phyloP scores from a whole-genome alignment of 2,888 invertebrate species.

The Scotopteryx bipunctaria region DNA sequence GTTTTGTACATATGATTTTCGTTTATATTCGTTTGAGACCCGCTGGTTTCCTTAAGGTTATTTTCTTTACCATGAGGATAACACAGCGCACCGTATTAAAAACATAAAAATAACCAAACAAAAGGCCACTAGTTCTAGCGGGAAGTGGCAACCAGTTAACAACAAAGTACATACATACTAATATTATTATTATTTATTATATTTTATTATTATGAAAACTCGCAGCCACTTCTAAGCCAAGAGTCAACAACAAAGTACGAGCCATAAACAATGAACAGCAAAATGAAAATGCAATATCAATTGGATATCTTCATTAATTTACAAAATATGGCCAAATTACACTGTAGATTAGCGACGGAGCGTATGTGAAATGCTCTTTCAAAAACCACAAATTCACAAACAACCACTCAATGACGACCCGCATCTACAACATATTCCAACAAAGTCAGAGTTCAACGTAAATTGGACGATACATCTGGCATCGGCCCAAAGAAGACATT shows the following conservation, averaged over 20 bases:
- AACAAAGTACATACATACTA: no score
- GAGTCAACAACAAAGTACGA: not conserved
- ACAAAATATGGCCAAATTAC: slow-evolving; percentile 41
- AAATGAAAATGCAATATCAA: not conserved
- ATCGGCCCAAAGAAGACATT: slow-evolving; percentile 45
- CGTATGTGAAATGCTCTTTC: slow-evolving; percentile 34
- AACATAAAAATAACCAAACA: no score
- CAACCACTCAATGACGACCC: slow-evolving; percentile 18
- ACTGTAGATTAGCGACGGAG: slow-evolving; percentile 35
- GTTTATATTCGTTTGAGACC: no score
- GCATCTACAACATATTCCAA: slow-evolving; percentile 1
- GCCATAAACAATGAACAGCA: not conserved
- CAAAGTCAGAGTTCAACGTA: slow-evolving; percentile 34
- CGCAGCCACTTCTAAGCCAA: no score
- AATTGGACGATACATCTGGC: slow-evolving; percentile 49
- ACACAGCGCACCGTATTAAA: no score
- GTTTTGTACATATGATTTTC: no score
- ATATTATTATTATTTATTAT: no score
- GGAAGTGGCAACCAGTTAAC: no score
- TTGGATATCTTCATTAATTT: slow-evolving; percentile 1
- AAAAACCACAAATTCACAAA: slow-evolving; percentile 20
- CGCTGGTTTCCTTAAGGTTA: no score
- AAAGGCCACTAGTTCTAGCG: no score
- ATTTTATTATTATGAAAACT: no score
- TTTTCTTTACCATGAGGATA: no score